Percentiles rank a stretch among this genome's conserved stretches.
phyloP scores from a whole-genome alignment of 2,888 invertebrate genomes.

The Patella ulyssiponensis region DNA sequence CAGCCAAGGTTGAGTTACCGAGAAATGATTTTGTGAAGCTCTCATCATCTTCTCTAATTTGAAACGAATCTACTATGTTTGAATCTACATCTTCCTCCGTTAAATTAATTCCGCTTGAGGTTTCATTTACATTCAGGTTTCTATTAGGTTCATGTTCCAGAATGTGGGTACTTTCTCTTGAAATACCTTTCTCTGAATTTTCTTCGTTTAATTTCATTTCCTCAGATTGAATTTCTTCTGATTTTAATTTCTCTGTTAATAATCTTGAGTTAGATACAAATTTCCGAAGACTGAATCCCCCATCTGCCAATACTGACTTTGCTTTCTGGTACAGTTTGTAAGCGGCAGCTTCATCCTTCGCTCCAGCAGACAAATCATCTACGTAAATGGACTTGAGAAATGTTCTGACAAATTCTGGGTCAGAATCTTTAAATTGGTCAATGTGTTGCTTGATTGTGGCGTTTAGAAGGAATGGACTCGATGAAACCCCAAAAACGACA shows the following conservation, averaged over 20 bases:
- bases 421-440: background rate
- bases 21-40: background rate
- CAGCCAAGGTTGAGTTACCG: background rate
- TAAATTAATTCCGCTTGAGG: no score
- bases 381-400: slow-evolving; percentile 4
- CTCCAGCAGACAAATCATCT: background rate
- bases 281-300: background rate
- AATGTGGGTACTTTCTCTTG: no score
- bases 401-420: slow-evolving; percentile 4
- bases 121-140: no score
- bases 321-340: background rate
- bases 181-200: no score
- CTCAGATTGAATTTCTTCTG: background rate
- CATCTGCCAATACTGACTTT: background rate
- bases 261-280: background rate
- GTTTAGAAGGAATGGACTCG: background rate
- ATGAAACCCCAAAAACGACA: background rate
- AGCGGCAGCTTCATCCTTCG: background rate
- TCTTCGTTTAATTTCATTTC: background rate
- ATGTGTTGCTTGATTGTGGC: slow-evolving; percentile 3
- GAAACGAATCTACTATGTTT: background rate
- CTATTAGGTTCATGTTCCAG: no score
- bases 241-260: background rate
- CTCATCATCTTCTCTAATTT: background rate
- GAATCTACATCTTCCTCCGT: no score